phyloP scores from a whole-genome alignment of 2,888 invertebrate species.

The Teleogryllus oceanicus region DNA sequence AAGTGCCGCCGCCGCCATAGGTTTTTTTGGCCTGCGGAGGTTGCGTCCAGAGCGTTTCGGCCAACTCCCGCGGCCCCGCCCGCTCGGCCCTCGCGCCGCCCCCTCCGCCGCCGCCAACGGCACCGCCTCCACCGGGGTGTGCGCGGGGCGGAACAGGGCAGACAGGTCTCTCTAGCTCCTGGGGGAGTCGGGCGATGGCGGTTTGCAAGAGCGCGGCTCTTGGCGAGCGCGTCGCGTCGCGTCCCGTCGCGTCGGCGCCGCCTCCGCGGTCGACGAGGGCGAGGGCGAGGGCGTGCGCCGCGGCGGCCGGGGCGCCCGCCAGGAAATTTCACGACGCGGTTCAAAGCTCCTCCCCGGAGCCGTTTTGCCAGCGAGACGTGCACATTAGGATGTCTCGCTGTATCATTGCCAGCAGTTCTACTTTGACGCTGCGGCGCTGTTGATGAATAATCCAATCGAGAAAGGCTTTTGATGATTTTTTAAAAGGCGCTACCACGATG shows the following conservation, averaged over 20 bases:
- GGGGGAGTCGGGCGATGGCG: not conserved
- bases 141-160: not conserved
- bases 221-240: not conserved
- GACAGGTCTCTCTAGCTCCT: slow-evolving; percentile 11
- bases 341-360: not conserved
- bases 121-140: not conserved
- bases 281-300: not conserved
- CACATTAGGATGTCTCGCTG: slow-evolving; percentile 11
- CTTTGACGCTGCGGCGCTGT: not conserved
- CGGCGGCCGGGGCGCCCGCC: not conserved
- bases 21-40: not conserved
- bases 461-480: slow-evolving; percentile 9
- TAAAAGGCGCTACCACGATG: not conserved
- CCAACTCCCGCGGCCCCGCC: not conserved
- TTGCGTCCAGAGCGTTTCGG: no score
- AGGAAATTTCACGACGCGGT: not conserved
- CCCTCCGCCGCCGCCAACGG: not conserved
- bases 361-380: not conserved
- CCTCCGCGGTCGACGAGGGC: not conserved
- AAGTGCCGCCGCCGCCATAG: slow-evolving; percentile 1
- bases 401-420: not conserved
- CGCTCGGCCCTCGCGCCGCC: not conserved
- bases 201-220: slow-evolving; percentile 3
- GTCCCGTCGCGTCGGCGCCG: not conserved
- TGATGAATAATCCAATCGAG: slow-evolving; percentile 3